Base-by-base conservation (phyloP, 2,888 invertebrate genomes). In the Theretra japonica region DNA sequence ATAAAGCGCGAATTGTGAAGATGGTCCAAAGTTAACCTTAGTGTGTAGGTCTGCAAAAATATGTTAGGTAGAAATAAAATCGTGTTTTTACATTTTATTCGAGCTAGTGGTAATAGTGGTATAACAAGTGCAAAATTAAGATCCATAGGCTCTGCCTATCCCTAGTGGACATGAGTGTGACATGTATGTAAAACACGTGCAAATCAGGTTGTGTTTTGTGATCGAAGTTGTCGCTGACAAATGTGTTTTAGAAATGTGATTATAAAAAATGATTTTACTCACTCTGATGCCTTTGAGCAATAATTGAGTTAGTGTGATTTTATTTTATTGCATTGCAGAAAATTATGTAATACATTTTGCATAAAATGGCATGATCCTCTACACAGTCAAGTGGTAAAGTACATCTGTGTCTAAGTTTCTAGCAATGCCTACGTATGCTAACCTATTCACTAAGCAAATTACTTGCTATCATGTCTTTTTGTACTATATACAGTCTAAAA, bases 401-500 rank as follows among this genome's bases (percentile, higher is more conserved):
- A 60, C 30, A 30, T 33, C 7, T 62, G 33, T 62, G 11, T 33
- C 62, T 21, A 62, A 48, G 7, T 48, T 21, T 17, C 48, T 48
- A 65, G 65, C 65, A 23, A 17, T 48, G 48, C 23, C 17, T 17
- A 41, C 23, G 8, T 65, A 41, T 48, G 23, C 23, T 48, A 23
- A 41, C 48, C 21, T 65, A 41, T 48, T 65, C 19, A 41, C 48
- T 48, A 65, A 65, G 17, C 48, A n/a, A n/a, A 23, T 41, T 41
- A 48, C 23, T 65, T 48, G 23, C 65, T 65, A 65, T 48, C 0
- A 48, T 48, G 21, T 48, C 25, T 11, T 11, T 48, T 48, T n/a
- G 23, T 17, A 65, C 48, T 65, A 65, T 41, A 65, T 65, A 48
- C 65, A 6, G 41, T 48, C 48, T 65, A 65, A 48, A 65, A 48